Evolutionary conservation across 2,888 invertebrate genomes (phyloP).

Genomic region (Hirtodrosophila confusa): DNA sequence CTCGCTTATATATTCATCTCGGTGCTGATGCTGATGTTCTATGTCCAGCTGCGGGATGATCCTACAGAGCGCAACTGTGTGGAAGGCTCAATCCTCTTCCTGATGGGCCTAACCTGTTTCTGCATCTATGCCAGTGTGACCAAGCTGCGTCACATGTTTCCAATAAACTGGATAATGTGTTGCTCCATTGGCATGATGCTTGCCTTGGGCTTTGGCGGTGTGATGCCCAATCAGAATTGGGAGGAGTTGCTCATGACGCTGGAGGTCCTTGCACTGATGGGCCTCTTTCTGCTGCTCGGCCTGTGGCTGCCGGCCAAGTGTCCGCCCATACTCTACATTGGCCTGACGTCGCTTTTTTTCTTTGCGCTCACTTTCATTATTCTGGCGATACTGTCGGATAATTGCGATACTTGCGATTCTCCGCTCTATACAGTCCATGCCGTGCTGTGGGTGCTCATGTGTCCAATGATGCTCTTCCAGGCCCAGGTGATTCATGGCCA

Average conservation of each 20-base stretch:
- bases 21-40: constrained; percentile 12
- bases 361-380: not conserved
- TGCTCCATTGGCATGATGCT: constrained; percentile 30
- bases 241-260: constrained; percentile 2
- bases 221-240: constrained; percentile 4
- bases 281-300: constrained; percentile 31
- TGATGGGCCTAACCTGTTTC: constrained; percentile 21
- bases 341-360: not conserved
- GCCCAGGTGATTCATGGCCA: constrained; percentile 53
- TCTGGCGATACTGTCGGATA: not conserved
- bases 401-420: not conserved
- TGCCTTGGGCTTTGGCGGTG: constrained; percentile 33
- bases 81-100: constrained; percentile 4
- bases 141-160: constrained; percentile 35
- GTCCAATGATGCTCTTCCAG: constrained; percentile 54
- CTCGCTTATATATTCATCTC: constrained; percentile 18
- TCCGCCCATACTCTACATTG: constrained; percentile 3
- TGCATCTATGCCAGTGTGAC: constrained; percentile 38
- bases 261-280: constrained; percentile 43
- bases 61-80: not conserved
- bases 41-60: not conserved
- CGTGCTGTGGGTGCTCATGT: constrained; percentile 16
- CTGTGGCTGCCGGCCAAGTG: constrained; percentile 30
- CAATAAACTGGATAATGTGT: constrained; percentile 53
- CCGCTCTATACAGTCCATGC: not conserved